These are phyloP conservation scores for Polymixis flavicincta DNA, from an alignment of 2,888 invertebrate genomes.

Conservation along the genomic window DNA sequence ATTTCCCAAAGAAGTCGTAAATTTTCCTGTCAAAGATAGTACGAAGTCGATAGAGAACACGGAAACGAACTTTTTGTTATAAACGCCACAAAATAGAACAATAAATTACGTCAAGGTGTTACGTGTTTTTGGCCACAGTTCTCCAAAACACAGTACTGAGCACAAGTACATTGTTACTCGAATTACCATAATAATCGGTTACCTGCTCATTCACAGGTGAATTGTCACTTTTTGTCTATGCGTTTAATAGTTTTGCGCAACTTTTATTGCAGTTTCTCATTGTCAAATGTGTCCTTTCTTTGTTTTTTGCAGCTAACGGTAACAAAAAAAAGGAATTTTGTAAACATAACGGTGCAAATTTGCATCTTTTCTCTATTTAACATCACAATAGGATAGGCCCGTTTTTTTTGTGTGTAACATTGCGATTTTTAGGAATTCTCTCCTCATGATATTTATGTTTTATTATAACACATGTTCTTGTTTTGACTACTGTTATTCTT, in stretches of 20 bases:
- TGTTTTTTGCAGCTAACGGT: conserved; percentile 85
- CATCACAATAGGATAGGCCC: conserved; percentile 80
- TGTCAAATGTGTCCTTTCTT: conserved; percentile 76
- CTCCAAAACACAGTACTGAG: conserved; percentile 84
- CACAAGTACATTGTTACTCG: conserved; percentile 82
- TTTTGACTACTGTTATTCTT: conserved; percentile 79
- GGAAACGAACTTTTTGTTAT: conserved; percentile 89
- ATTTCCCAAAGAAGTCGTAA: conserved; percentile 75
- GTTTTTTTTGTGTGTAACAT: conserved; percentile 62
- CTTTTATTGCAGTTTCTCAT: conserved; percentile 75
- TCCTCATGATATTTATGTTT: conserved; percentile 68
- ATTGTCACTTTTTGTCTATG: conserved; percentile 81
- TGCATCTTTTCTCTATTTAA: conserved; percentile 84
- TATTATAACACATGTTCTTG: conserved; percentile 77
- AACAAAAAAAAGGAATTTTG: conserved; percentile 76
- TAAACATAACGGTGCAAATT: conserved; percentile 88
- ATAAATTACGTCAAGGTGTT: conserved; percentile 90
- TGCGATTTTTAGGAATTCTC: conserved; percentile 69
- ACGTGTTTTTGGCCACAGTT: conserved; percentile 86
- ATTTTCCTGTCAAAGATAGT: conserved; percentile 86
- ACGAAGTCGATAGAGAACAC: conserved; percentile 85
- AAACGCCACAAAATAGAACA: conserved; percentile 81
- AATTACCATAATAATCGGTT: conserved; percentile 89
- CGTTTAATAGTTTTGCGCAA: conserved; percentile 85
- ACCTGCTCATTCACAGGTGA: conserved; percentile 87